Conservation (phyloP, 53 echinoderm and acorn worm genomes). For the Arbacia lixula region DNA sequence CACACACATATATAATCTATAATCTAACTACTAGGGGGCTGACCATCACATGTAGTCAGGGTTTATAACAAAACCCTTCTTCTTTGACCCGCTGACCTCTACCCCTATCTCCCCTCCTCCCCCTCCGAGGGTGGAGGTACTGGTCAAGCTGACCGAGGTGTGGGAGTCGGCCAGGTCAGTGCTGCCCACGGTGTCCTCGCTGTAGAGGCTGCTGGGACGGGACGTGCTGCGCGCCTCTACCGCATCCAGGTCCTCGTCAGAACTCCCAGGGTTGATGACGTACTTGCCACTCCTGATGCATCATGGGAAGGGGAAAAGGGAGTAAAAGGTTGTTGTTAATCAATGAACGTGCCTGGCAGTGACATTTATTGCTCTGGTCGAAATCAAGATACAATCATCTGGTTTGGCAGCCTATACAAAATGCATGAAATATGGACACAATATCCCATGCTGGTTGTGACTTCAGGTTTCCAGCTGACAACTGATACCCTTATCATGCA, state of each 20-base stretch:
- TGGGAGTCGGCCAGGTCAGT: conserved; percentile 47
- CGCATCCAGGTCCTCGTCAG: conserved; percentile 78
- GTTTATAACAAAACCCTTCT: conserved; percentile 88
- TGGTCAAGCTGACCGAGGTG: conserved; percentile 30
- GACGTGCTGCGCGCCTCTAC: conserved; percentile 71
- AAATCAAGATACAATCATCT: too few species aligned
- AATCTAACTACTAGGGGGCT: not conserved
- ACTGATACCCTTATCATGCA: too few species aligned
- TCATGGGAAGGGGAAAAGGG: not conserved
- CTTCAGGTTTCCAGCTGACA: too few species aligned
- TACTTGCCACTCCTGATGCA: conserved; percentile 72
- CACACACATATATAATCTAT: too few species aligned
- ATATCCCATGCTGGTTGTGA: too few species aligned
- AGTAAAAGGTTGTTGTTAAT: not conserved
- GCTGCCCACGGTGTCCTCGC: conserved; percentile 73
- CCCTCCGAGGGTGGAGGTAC: conserved; percentile 39
- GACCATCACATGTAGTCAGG: conserved; percentile 87
- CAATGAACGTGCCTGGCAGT: too few species aligned
- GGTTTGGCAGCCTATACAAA: too few species aligned
- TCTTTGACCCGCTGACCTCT: conserved; percentile 68
- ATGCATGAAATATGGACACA: too few species aligned
- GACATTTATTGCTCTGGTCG: too few species aligned
- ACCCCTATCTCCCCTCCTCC: conserved; percentile 30
- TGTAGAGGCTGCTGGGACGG: conserved; percentile 90
- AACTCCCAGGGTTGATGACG: conserved; percentile 68